Evolutionary conservation across 2,113 vertebrate species (phyloP), one percentile per base, ranked within the genome.

Genomic region (Kryptolebias marmoratus): DNA sequence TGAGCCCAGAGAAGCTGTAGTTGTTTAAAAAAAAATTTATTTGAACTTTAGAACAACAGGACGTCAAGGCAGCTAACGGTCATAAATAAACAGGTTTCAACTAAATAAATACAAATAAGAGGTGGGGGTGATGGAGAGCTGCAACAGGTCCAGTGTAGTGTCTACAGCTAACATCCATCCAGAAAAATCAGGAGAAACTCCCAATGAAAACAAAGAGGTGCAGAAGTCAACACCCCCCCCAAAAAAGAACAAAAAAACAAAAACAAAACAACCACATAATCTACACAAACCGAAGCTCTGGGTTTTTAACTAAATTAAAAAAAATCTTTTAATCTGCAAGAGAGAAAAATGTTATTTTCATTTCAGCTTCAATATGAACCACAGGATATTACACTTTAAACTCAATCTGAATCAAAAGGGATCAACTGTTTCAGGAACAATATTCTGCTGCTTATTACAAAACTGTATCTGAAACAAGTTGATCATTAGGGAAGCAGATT

Each of bases 21-120:
- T 18, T 49, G 5, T 16, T 49, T 49, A 87, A 83, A 92, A 85
- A 36, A 69, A 45, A 22, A 75, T 93, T 93, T 91, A 92, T 92
- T 93, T 89, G 85, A 86, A 85, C 81, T 84, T 71, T 32, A 82
- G 75, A 82, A 87, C 87, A 81, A 88, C 63, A 64, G 47, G 79
- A 36, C 55, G 42, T 42, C 56, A 70, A 47, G 68, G 61, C 18
- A 18, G 52, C 73, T 70, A 75, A 28, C 56, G 39, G 57, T 83
- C 80, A 89, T 87, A 89, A 89, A 89, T 88, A 74, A 61, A 77
- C 36, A 58, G 47, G 50, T 57, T 58, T 63, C 5, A 76, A 63
- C 87, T 88, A 88, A 89, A 90, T 90, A 88, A 89, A 89, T 88
- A 89, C 12, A 32, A 61, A 65, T 50, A 60, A 47, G 4, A 5